These are phyloP conservation scores for Trialeurodes vaporariorum DNA, from an alignment of 1,140 invertebrate species.

Conservation along the genomic window DNA sequence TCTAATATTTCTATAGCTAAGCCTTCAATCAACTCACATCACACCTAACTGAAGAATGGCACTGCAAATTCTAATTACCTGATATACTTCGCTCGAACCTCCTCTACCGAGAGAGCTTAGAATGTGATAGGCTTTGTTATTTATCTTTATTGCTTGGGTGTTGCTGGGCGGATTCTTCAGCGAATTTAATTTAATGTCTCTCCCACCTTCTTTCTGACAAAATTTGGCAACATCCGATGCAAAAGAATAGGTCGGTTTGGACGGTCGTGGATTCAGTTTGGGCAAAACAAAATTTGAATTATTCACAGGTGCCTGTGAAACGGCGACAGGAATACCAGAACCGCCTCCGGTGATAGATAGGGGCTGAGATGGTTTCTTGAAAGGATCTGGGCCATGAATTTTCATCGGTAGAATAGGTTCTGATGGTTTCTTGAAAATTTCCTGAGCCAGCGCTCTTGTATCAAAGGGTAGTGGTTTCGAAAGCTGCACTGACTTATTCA, in stretches of 20 bases:
- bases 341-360: not conserved
- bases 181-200: too few relatives aligned
- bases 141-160: conserved; percentile 14
- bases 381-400: not conserved
- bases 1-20: too few relatives aligned
- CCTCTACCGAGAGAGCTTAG: conserved; percentile 25
- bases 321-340: not conserved
- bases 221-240: not conserved
- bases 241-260: not conserved
- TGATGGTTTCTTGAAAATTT: not conserved
- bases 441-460: not conserved
- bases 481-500: too few relatives aligned
- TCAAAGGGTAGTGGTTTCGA: not conserved
- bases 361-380: not conserved
- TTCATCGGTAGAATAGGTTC: not conserved
- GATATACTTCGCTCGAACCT: conserved; percentile 27
- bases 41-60: not conserved
- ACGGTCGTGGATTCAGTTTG: not conserved
- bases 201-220: not conserved
- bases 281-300: not conserved
- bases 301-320: not conserved
- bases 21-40: not conserved
- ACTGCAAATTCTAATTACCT: conserved; percentile 17
- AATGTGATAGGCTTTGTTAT: conserved; percentile 22
- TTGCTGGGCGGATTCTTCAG: too few relatives aligned